phyloP scores from a whole-genome alignment of 2,113 vertebrate genomes.

The Poecilia latipinna region DNA sequence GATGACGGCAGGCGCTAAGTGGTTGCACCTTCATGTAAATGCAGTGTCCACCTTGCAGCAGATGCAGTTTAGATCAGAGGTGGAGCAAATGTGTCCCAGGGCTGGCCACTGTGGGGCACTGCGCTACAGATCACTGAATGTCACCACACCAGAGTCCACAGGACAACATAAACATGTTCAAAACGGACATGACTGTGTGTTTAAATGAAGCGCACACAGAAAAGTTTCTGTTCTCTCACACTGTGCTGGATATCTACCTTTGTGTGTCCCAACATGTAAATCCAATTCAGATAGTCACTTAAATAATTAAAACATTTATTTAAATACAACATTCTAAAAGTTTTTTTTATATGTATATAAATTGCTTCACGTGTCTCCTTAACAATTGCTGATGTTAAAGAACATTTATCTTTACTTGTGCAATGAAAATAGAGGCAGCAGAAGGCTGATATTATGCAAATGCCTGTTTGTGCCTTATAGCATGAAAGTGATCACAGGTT shows the following conservation, averaged over 20 bases:
- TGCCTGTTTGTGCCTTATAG: conserved; percentile 6
- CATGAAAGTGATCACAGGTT: conserved; percentile 18
- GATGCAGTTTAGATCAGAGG: conserved; percentile 46
- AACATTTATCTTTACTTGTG: background rate
- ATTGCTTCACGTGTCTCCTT: no score
- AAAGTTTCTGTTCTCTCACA: background rate
- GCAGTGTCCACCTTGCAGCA: conserved; percentile 81
- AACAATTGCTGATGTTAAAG: background rate
- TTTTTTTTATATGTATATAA: no score
- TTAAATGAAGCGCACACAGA: background rate
- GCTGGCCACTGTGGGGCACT: conserved; percentile 89
- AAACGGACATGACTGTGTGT: background rate
- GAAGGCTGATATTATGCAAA: conserved; percentile 2
- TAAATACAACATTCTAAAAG: no score
- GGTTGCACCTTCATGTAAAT: conserved; percentile 77
- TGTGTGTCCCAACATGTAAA: background rate
- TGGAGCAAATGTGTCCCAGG: conserved; percentile 2
- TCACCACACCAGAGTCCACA: background rate
- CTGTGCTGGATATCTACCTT: background rate
- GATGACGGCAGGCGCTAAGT: conserved; percentile 79
- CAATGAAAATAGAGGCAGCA: background rate
- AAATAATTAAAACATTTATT: background rate
- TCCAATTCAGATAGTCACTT: background rate
- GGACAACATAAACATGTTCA: background rate
- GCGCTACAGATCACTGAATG: conserved; percentile 82